A percentile compares a stretch with the other conserved stretches of the same genome.
phyloP scores from a whole-genome alignment of 2,113 vertebrate species.

The Coregonus clupeaformis region DNA sequence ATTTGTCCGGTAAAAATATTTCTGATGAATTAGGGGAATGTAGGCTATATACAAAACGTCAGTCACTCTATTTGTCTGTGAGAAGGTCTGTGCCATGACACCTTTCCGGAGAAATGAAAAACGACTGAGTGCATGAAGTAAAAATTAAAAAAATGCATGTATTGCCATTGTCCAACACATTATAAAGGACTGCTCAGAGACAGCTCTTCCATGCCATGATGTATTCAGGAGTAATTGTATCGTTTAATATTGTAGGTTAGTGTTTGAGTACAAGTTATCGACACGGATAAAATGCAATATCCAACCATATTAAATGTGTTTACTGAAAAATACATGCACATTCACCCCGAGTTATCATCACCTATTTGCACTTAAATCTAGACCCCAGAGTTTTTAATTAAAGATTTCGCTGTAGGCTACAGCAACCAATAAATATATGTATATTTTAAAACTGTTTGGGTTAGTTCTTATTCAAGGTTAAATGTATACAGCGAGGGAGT shows the following conservation, averaged over 20 bases:
- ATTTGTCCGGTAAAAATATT: too few relatives aligned
- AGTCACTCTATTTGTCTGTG: too few relatives aligned
- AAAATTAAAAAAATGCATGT: too few relatives aligned
- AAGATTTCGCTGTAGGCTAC: slow-evolving; percentile 8
- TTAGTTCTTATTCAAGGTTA: neutral
- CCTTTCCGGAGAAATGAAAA: too few relatives aligned
- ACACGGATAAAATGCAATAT: slow-evolving; percentile 12
- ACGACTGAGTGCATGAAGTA: too few relatives aligned
- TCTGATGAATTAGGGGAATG: too few relatives aligned
- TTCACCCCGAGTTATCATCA: slow-evolving; percentile 6
- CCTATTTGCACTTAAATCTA: slow-evolving; percentile 32
- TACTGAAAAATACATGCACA: slow-evolving; percentile 1
- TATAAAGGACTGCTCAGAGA: too few relatives aligned
- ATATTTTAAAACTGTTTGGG: slow-evolving; percentile 30
- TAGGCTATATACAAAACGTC: too few relatives aligned
- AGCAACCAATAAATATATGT: slow-evolving; percentile 36
- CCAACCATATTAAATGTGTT: slow-evolving; percentile 10
- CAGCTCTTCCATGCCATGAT: neutral
- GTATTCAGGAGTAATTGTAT: neutral
- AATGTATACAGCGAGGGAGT: neutral
- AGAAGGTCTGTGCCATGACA: too few relatives aligned
- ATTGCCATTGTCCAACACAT: too few relatives aligned
- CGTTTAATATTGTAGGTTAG: neutral
- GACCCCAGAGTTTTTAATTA: slow-evolving; percentile 8
- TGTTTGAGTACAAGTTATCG: neutral